These are phyloP conservation scores for Delphinus delphis DNA, from an alignment of 2,113 vertebrate species.

Conservation along the genomic window DNA sequence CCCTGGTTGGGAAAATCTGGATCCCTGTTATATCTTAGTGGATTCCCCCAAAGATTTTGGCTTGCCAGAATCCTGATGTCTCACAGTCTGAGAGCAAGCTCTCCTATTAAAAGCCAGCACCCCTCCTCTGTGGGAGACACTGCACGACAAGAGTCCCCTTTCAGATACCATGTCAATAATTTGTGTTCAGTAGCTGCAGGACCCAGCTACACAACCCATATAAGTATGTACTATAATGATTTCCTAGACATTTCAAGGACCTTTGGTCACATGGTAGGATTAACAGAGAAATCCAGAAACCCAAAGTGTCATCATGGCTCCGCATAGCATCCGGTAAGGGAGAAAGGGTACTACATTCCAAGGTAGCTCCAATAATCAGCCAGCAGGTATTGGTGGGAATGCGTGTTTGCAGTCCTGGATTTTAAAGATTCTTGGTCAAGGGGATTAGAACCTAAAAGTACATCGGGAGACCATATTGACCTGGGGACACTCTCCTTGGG, in stretches of 20 bases:
- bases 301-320: background rate
- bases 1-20: background rate
- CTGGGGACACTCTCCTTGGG: background rate
- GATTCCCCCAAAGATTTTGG: background rate
- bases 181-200: background rate
- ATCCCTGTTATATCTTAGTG: background rate
- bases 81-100: background rate
- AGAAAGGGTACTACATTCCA: background rate
- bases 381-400: too few relatives aligned
- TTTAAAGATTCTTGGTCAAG: background rate
- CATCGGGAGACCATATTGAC: background rate
- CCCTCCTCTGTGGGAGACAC: background rate
- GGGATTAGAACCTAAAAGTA: background rate
- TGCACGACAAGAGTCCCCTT: background rate
- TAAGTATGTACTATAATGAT: background rate
- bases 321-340: background rate
- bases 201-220: too few relatives aligned
- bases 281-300: background rate
- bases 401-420: background rate
- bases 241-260: background rate
- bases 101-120: background rate
- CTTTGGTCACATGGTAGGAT: background rate
- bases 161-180: background rate
- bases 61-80: background rate
- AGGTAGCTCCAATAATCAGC: background rate